These are phyloP conservation scores for Heliothis peltigera DNA, from an alignment of 2,888 invertebrate species.

Conservation along the genomic window DNA sequence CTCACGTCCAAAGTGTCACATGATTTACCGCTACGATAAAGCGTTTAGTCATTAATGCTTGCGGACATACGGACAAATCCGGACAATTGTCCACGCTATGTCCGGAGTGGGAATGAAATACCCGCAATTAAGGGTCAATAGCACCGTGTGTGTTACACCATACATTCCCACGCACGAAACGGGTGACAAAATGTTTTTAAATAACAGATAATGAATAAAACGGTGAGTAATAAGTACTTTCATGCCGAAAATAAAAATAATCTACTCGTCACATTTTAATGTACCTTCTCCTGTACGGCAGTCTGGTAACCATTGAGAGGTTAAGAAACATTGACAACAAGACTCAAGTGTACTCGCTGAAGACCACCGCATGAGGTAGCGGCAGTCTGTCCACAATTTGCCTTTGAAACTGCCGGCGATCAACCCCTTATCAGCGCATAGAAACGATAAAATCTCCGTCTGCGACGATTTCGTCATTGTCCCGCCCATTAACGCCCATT, in stretches of 20 bases:
- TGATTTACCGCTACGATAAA: constrained; percentile 78
- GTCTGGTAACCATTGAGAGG: constrained; percentile 27
- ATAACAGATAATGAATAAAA: not conserved
- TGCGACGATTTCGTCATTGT: constrained; percentile 86
- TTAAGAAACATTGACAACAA: constrained; percentile 28
- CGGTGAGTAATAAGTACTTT: not conserved
- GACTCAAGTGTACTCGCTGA: constrained; percentile 25
- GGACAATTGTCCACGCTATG: constrained; percentile 63
- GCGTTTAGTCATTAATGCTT: constrained; percentile 74
- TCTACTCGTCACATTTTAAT: constrained; percentile 8
- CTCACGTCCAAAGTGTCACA: constrained; percentile 67
- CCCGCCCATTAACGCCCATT: constrained; percentile 88
- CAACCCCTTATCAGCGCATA: constrained; percentile 82
- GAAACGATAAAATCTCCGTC: constrained; percentile 84
- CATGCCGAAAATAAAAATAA: not conserved
- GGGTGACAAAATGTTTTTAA: constrained; percentile 4
- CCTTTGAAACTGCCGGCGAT: constrained; percentile 87
- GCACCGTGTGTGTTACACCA: constrained; percentile 60
- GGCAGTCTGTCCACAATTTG: constrained; percentile 82
- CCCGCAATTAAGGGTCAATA: constrained; percentile 76
- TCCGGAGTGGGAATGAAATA: constrained; percentile 62
- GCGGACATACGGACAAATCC: constrained; percentile 64
- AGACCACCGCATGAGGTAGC: constrained; percentile 75
- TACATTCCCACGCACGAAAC: constrained; percentile 75
- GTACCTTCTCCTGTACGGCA: constrained; percentile 3